Base-by-base conservation (phyloP, 1,140 invertebrate genomes). In the Formica exsecta region DNA sequence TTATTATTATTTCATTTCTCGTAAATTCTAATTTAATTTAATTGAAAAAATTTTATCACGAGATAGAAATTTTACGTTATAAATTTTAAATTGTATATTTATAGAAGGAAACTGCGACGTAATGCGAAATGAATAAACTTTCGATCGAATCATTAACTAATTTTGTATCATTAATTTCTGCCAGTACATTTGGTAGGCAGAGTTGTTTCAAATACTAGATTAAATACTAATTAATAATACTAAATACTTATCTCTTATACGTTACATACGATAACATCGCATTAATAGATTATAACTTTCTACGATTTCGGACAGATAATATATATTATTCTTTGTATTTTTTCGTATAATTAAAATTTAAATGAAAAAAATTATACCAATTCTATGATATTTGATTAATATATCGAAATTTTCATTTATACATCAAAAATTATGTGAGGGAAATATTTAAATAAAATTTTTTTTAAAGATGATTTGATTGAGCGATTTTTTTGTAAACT, bases 51-150 rank as follows among this genome's bases (percentile, higher is more conserved):
- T 44, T 51, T 3, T 51, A 16, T 51, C 25, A 4, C 1, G 16
- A 32, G 16, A 71, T 51, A 19, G 32, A 71, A 71, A 32, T 51
- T 51, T 19, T 9, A 71, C 3, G n/a, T 71, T 13, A 13, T 51
- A 25, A 48, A 41, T 68, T 48, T 48, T 44, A 44, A 70, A 44
- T 51, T 70, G 22, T 48, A 70, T 70, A 29, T 29, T 32, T 51
- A 25, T 70, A 70, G 41, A 70, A 48, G 19, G 22, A 51, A 70
- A 70, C 22, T 70, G 51, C 51, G 32, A 19, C n/a, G 51, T 74
- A 74, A 74, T 36, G 71, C 51, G 32, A 74, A 57, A 38, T n/a
- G 57, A 74, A 38, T 74, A 29, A 59, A 9, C 32, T 74, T 59
- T 32, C 32, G 51, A 36, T 59, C 36, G 71, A 11, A 38, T 38